These are phyloP conservation scores for Pangasius djambal DNA, from an alignment of 2,797 vertebrate species.

Conservation along the genomic window DNA sequence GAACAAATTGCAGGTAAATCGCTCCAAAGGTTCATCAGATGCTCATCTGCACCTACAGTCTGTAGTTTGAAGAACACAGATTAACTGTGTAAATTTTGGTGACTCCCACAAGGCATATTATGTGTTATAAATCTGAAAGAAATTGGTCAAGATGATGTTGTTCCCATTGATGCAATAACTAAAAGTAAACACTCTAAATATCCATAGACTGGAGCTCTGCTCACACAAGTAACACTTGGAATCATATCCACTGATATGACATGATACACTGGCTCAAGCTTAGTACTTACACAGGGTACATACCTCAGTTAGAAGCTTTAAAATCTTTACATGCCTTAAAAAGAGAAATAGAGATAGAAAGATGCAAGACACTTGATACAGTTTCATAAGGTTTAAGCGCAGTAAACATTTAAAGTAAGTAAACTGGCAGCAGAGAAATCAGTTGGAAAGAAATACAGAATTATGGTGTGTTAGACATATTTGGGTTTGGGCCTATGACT, in stretches of 20 bases:
- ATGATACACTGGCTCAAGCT: not conserved
- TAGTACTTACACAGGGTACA: constrained; percentile 62
- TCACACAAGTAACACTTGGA: not conserved
- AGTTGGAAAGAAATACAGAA: not conserved
- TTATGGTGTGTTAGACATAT: not conserved
- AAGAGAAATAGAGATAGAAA: constrained; percentile 56
- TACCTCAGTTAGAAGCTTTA: constrained; percentile 84
- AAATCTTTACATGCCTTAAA: constrained; percentile 87
- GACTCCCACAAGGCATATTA: not conserved
- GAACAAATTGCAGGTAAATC: constrained; percentile 85
- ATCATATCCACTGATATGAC: not conserved
- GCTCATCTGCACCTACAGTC: constrained; percentile 74
- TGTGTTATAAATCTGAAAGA: not conserved
- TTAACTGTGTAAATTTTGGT: not conserved
- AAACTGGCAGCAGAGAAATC: not conserved
- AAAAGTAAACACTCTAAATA: not conserved
- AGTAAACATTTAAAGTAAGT: not conserved
- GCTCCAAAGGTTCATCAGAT: constrained; percentile 83
- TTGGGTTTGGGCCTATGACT: not conserved
- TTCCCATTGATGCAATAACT: not conserved
- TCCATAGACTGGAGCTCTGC: not conserved
- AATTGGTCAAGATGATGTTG: not conserved
- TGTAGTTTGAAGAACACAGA: constrained; percentile 23
- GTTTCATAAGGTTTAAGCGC: not conserved
- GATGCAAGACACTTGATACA: not conserved